A percentile compares a stretch with the other conserved stretches of the same genome.
phyloP scores from a whole-genome alignment of 2,797 vertebrate species.

The Apogon talboti region DNA sequence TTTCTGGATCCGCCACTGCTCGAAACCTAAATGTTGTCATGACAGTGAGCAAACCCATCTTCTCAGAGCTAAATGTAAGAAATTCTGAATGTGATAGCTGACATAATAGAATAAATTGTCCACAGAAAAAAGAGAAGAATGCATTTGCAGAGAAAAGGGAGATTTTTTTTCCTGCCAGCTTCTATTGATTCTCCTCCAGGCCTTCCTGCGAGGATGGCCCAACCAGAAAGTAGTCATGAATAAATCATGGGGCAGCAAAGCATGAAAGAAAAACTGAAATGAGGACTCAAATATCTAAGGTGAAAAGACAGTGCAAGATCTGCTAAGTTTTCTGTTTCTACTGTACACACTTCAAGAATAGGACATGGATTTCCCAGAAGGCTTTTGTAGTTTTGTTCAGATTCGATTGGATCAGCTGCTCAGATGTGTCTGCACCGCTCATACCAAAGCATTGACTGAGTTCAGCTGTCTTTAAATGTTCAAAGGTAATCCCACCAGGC shows the following conservation, averaged over 20 bases:
- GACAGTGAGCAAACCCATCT: not conserved
- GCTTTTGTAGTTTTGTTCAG: slow-evolving; percentile 13
- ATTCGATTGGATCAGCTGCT: slow-evolving; percentile 4
- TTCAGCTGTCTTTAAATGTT: not conserved
- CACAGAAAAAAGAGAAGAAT: slow-evolving; percentile 19
- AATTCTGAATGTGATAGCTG: slow-evolving; percentile 14
- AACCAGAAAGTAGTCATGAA: slow-evolving; percentile 66
- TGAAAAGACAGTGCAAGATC: slow-evolving; percentile 36
- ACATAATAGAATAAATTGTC: slow-evolving; percentile 38
- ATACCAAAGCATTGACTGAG: slow-evolving; percentile 1
- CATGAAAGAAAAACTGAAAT: slow-evolving; percentile 57
- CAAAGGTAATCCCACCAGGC: not conserved
- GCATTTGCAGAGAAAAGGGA: slow-evolving; percentile 13
- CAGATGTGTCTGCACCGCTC: not conserved
- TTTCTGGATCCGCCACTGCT: no score
- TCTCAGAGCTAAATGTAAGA: not conserved
- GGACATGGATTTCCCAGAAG: not conserved
- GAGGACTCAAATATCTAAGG: slow-evolving; percentile 46
- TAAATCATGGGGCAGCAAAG: slow-evolving; percentile 73
- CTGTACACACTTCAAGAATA: slow-evolving; percentile 2
- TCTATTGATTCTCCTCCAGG: slow-evolving; percentile 64
- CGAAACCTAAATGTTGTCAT: not conserved
- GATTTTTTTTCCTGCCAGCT: slow-evolving; percentile 37
- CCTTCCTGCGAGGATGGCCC: slow-evolving; percentile 52
- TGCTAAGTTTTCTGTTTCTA: slow-evolving; percentile 14